Evolutionary conservation across 1,140 invertebrate species (phyloP), one percentile per base, ranked within the genome.

Genomic region (Sycophaga agraensis): DNA sequence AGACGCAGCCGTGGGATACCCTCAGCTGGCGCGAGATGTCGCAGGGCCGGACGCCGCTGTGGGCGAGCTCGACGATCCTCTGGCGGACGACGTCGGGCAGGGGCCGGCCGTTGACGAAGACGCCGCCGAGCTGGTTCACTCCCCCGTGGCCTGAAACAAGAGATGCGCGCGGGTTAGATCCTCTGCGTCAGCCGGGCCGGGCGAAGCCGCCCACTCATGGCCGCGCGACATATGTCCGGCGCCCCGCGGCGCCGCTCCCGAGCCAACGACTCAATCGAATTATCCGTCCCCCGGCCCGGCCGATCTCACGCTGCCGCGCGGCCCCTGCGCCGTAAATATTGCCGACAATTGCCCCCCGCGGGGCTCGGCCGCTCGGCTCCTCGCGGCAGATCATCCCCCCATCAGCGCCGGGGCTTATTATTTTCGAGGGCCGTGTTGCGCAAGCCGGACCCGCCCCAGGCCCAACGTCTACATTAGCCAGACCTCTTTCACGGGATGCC

Each of bases 91-190:
- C 91, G 81, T 97, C 95, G 39, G 95, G 95, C 45, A 98, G 82
- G 7, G 96, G 96, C 65, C 96, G 85, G 17, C 96, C 96, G 82
- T 98, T 98, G 42, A 98, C 95, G 80, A 97, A 98, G 54, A 97
- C 93, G 35, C 95, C 95, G 61, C 95, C 96, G 49, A 97, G 84
- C 81, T 98, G 96, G 82, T 98, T 98, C 28, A 98, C 94, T 63
- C 95, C 94, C 22, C 92, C 93, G 78, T 96, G 93, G 85, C 93
- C 93, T 95, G 84, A n/a, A n/a, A n/a, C n/a, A n/a, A n/a, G n/a
- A n/a, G n/a, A n/a, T n/a, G n/a, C n/a, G n/a, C n/a, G n/a, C n/a
- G n/a, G n/a, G n/a, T n/a, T n/a, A n/a, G n/a, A n/a, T n/a, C n/a
- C n/a, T n/a, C n/a, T n/a, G n/a, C n/a, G n/a, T n/a, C n/a, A n/a